Conservation (phyloP, 2,888 invertebrate species). For the Phragmatobia fuliginosa region DNA sequence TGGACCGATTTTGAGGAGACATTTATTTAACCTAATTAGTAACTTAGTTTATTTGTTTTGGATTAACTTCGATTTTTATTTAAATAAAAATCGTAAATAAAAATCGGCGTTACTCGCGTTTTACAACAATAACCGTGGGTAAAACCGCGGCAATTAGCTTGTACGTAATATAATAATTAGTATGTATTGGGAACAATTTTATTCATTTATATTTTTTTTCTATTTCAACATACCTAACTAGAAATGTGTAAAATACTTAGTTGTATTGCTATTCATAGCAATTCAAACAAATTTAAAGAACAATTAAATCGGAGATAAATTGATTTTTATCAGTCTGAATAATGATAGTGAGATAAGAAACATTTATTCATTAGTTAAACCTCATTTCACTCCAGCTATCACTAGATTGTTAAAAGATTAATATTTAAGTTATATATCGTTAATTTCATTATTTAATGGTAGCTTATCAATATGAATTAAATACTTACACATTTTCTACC, state of each 20-base stretch:
- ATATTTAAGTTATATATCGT: background rate
- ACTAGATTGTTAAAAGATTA: background rate
- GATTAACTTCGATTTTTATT: no score
- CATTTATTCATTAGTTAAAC: background rate
- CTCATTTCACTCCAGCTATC: background rate
- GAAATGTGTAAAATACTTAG: background rate
- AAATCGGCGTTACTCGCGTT: no score
- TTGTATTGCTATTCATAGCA: no score
- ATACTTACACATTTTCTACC: conserved; percentile 98
- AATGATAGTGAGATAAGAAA: background rate
- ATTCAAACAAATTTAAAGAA: no score
- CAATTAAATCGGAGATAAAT: no score
- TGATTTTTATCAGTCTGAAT: no score
- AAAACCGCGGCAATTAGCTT: no score
- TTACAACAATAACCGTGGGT: no score
- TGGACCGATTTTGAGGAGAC: no score
- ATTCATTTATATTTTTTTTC: background rate
- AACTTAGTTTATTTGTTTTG: no score
- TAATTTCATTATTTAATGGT: background rate
- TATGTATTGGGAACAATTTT: background rate
- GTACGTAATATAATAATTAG: background rate
- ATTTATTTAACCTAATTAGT: no score
- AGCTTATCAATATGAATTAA: background rate
- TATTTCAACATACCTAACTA: background rate
- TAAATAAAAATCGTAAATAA: no score